Evolutionary conservation across 2,888 invertebrate species (phyloP).

Genomic region (Diadegma fenestrale): DNA sequence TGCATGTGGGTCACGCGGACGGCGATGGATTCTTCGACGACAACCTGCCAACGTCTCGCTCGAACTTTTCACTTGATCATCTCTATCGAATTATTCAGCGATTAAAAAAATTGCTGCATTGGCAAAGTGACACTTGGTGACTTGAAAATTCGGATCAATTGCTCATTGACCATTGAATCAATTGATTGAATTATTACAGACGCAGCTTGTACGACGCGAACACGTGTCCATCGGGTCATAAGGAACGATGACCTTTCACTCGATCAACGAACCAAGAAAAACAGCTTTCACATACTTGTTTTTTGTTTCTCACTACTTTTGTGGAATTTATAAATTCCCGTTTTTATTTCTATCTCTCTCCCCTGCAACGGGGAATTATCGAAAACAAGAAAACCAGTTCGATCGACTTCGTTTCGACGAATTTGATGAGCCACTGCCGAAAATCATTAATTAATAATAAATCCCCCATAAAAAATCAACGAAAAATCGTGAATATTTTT

Average conservation of each 20-base stretch:
- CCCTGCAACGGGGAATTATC: background rate
- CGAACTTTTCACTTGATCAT: conserved; percentile 37
- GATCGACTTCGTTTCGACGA: background rate
- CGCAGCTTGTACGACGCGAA: conserved; percentile 7
- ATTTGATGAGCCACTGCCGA: background rate
- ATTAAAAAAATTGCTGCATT: background rate
- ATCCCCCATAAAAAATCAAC: background rate
- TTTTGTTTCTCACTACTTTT: background rate
- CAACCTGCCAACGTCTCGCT: conserved; percentile 49
- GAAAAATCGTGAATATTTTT: background rate
- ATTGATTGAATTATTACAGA: conserved; percentile 49
- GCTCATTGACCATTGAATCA: conserved; percentile 60
- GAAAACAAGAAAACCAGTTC: conserved; percentile 9
- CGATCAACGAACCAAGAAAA: conserved; percentile 45
- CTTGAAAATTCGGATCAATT: conserved; percentile 62
- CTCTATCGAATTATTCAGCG: conserved; percentile 9
- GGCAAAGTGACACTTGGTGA: conserved; percentile 13
- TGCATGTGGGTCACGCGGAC: conserved; percentile 72
- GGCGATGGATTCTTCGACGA: conserved; percentile 65
- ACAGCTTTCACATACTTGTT: background rate
- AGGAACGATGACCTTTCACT: conserved; percentile 55
- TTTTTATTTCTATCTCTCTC: background rate
- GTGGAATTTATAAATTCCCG: background rate
- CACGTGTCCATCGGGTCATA: conserved; percentile 43
- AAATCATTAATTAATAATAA: background rate